Evolutionary conservation across 2,113 vertebrate genomes (phyloP).

Genomic region (Dasyornis broadbenti): DNA sequence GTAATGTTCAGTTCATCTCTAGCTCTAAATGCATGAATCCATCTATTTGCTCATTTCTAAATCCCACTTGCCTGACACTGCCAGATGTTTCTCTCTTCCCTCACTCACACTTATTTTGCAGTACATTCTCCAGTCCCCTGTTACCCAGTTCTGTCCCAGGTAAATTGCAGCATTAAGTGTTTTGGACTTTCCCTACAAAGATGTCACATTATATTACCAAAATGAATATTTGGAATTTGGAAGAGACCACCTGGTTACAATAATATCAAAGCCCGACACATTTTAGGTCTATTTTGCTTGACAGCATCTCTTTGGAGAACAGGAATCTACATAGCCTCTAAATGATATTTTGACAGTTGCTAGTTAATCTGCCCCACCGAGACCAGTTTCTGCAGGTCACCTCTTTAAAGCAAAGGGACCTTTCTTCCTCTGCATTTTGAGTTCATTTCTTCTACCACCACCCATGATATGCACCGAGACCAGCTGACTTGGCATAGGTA

Average conservation of each 20-base stretch:
- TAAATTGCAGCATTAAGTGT: constrained; percentile 2
- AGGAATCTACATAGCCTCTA: neutral
- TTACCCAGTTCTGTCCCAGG: neutral
- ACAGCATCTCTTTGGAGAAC: constrained; percentile 43
- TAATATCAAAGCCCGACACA: constrained; percentile 13
- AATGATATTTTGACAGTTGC: constrained; percentile 29
- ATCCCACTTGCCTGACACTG: neutral
- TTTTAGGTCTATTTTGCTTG: constrained; percentile 27
- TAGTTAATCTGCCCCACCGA: neutral
- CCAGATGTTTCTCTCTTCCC: neutral
- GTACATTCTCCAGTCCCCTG: neutral
- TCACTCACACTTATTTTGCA: neutral
- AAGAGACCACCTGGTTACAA: neutral
- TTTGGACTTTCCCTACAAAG: constrained; percentile 1
- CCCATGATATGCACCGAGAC: neutral
- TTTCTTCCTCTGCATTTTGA: neutral
- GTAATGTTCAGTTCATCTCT: neutral
- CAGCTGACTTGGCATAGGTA: neutral
- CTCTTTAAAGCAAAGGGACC: neutral
- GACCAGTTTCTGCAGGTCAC: neutral
- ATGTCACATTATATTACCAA: constrained; percentile 28
- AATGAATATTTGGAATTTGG: neutral
- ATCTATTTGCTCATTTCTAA: neutral
- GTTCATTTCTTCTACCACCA: neutral
- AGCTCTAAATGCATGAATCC: neutral